These are phyloP conservation scores for Sebastolobus alascanus DNA, from an alignment of 2,797 vertebrate species.

Conservation along the genomic window DNA sequence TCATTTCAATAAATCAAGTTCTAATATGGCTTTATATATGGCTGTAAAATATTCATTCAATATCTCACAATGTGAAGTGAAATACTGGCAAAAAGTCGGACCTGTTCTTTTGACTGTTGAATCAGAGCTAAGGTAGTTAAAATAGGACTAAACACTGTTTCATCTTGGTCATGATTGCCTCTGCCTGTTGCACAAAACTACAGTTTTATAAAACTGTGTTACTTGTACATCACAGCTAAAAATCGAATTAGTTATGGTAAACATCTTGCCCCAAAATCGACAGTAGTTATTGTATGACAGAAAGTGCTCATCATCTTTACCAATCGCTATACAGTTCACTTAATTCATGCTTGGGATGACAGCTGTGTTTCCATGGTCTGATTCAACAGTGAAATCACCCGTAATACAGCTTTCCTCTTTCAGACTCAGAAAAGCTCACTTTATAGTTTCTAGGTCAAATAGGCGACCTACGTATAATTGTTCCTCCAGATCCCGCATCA, in stretches of 20 bases:
- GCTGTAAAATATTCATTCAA: not conserved
- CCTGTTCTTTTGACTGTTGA: not conserved
- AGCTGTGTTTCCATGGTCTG: constrained; percentile 40
- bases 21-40: not conserved
- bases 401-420: constrained; percentile 26
- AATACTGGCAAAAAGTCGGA: not conserved
- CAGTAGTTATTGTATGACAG: not conserved
- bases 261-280: not conserved
- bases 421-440: constrained; percentile 27
- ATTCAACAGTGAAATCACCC: constrained; percentile 39
- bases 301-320: constrained; percentile 9
- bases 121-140: not conserved
- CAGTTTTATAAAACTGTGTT: not conserved
- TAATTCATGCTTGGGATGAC: not conserved
- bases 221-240: not conserved
- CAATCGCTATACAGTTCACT: not conserved
- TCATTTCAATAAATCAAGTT: not conserved
- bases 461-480: constrained; percentile 42
- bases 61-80: not conserved
- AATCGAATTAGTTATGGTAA: not conserved
- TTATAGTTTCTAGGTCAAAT: constrained; percentile 67
- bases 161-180: not conserved
- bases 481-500: constrained; percentile 57
- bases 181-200: not conserved
- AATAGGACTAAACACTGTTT: not conserved